These are phyloP conservation scores for Melinopterus prodromus DNA, from an alignment of 2,888 invertebrate genomes.

Conservation along the genomic window DNA sequence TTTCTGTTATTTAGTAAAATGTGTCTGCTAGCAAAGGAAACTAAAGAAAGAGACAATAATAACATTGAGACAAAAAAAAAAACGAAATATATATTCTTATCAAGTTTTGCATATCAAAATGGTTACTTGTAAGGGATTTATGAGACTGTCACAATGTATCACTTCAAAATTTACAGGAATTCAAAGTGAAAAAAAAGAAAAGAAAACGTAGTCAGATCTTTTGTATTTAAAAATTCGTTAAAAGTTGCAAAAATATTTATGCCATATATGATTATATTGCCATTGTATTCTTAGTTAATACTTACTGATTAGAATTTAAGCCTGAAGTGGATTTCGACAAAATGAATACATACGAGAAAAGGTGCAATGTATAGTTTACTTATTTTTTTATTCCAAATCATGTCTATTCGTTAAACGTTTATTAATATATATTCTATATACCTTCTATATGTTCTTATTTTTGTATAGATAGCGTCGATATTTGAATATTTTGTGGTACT, in stretches of 20 bases:
- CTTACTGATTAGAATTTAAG: constrained; percentile 36
- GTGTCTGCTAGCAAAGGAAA: constrained; percentile 5
- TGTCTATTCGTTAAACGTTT: constrained; percentile 22
- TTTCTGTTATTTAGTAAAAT: background rate
- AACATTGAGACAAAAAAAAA: constrained; percentile 8
- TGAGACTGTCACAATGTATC: constrained; percentile 19
- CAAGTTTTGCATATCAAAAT: constrained; percentile 35
- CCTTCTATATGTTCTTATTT: constrained; percentile 4
- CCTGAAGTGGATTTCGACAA: constrained; percentile 23
- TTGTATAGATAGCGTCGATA: constrained; percentile 5
- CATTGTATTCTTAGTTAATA: constrained; percentile 35
- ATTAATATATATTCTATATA: constrained; percentile 7
- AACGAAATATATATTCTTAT: constrained; percentile 32
- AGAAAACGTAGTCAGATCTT: background rate
- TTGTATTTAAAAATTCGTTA: constrained; percentile 10
- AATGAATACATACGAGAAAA: constrained; percentile 29
- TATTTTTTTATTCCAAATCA: constrained; percentile 32
- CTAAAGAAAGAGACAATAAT: constrained; percentile 22
- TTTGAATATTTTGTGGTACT: constrained; percentile 12
- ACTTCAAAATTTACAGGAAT: background rate
- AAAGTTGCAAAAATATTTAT: constrained; percentile 22
- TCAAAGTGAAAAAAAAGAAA: background rate
- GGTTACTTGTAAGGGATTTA: constrained; percentile 12
- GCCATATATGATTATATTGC: constrained; percentile 34
- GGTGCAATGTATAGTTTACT: constrained; percentile 37